Evolutionary conservation across 2,797 vertebrate species (phyloP), one percentile per base, ranked within the genome.

Genomic region (Alosa sapidissima): DNA sequence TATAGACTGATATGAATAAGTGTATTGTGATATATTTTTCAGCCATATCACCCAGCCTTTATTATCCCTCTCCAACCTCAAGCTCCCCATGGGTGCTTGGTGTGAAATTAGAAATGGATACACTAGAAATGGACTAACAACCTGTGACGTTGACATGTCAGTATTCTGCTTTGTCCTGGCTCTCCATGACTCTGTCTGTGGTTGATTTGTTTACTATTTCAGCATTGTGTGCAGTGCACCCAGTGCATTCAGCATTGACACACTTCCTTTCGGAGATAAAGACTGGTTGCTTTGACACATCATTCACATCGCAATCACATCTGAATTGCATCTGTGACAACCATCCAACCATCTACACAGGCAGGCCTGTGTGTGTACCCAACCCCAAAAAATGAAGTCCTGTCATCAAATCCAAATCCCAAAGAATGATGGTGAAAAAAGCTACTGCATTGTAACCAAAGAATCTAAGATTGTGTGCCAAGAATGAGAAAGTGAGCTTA

Each of bases 251-350:
- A 78, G 14, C 16, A 19, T 19, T 78, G 5, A 55, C 41, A 21
- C 21, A 4, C 11, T 36, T 13, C 6, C 16, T 78, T 47, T 36
- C 45, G 11, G 11, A 36, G 14, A 75, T 75, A 75, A 45, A 41
- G 14, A 78, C 36, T 47, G 41, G 19, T 9, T 45, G 72, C 41
- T 78, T 8, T 78, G 72, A 47, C 36, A 47, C 72, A 78, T 45
- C 36, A 78, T 78, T 47, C 45, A 41, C 41, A 78, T 78, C 41
- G 72, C 72, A 78, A 78, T 78, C 72, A 47, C 72, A 78, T 47
- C 41, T 28, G 60, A 65, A 65, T 65, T 65, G 60, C 60, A 65
- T 65, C 60, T 16, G 16, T 47, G 41, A 78, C 72, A 78, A 78
- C 72, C 36, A 36, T 21, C 72, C 16, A 45, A 78, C 72, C 45